phyloP scores from a whole-genome alignment of 2,888 invertebrate species.

The Ischnus inquisitorius region DNA sequence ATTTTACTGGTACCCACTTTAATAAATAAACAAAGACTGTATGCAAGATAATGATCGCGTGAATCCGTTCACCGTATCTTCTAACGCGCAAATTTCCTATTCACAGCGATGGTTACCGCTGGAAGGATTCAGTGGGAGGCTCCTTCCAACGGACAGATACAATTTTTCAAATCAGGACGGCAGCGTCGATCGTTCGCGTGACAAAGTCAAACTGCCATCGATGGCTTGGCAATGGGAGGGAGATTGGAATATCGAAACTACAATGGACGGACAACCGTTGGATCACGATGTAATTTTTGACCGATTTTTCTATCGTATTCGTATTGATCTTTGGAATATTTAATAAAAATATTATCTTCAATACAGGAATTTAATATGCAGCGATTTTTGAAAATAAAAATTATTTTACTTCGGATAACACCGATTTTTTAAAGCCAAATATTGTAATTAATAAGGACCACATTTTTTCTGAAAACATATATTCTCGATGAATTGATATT shows the following conservation, averaged over 20 bases:
- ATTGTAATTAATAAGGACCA: too few species aligned
- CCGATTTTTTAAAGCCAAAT: too few species aligned
- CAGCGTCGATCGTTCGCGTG: constrained; percentile 91
- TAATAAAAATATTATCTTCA: not conserved
- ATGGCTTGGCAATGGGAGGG: constrained; percentile 99
- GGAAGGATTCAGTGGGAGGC: constrained; percentile 93
- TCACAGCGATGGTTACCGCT: constrained; percentile 94
- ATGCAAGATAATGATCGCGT: too few species aligned
- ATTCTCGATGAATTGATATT: constrained; percentile 3
- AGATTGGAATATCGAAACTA: constrained; percentile 95
- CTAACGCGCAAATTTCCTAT: not conserved
- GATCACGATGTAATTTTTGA: constrained; percentile 90
- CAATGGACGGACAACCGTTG: constrained; percentile 94
- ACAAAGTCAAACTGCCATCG: constrained; percentile 94
- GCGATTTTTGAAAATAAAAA: too few species aligned
- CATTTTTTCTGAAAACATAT: not conserved
- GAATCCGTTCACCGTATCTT: too few species aligned
- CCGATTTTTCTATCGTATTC: constrained; percentile 8
- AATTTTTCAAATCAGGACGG: constrained; percentile 95
- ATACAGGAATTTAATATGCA: constrained; percentile 12
- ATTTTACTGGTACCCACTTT: too few species aligned
- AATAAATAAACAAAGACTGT: too few species aligned
- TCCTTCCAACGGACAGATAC: constrained; percentile 95
- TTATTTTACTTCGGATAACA: too few species aligned
- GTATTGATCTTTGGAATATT: too few species aligned